A percentile compares a stretch with the other conserved stretches of the same genome.
phyloP scores from a whole-genome alignment of 1,140 invertebrate genomes.

The Glomeris maerens region DNA sequence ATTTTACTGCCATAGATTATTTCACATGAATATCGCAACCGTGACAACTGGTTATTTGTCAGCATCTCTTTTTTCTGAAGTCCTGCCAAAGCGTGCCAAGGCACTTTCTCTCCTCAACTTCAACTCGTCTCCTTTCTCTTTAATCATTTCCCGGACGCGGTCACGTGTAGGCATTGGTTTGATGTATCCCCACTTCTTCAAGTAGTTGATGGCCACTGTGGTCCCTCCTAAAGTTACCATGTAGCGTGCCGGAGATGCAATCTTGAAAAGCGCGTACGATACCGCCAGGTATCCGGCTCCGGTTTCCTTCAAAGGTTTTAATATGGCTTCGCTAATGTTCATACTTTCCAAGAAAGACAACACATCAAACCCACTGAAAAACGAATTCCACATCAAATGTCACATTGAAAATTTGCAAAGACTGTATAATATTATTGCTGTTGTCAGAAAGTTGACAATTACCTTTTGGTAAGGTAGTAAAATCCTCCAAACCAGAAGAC shows the following conservation, averaged over 20 bases:
- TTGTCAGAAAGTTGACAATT: conserved; percentile 24
- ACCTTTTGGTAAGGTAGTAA: conserved; percentile 77
- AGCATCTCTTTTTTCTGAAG: no score
- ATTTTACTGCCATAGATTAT: no score
- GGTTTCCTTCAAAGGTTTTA: conserved; percentile 55
- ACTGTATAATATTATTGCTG: background rate
- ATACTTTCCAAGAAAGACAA: conserved; percentile 54
- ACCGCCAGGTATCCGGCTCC: conserved; percentile 70
- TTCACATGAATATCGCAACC: no score
- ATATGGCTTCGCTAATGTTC: conserved; percentile 56
- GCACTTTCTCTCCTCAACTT: conserved; percentile 18
- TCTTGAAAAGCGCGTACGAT: conserved; percentile 78
- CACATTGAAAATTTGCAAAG: conserved; percentile 7
- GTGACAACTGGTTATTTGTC: no score
- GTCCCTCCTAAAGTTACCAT: conserved; percentile 69
- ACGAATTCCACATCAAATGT: conserved; percentile 10
- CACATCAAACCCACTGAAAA: conserved; percentile 70
- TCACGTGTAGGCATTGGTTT: conserved; percentile 46
- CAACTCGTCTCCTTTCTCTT: conserved; percentile 39
- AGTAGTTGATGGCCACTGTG: conserved; percentile 50
- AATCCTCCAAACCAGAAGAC: conserved; percentile 68
- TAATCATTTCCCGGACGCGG: conserved; percentile 43
- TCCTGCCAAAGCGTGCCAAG: no score
- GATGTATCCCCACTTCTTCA: conserved; percentile 49
- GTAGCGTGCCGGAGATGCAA: conserved; percentile 76